These are phyloP conservation scores for Drosophila seguyi DNA, from an alignment of 1,140 invertebrate genomes.

Conservation along the genomic window DNA sequence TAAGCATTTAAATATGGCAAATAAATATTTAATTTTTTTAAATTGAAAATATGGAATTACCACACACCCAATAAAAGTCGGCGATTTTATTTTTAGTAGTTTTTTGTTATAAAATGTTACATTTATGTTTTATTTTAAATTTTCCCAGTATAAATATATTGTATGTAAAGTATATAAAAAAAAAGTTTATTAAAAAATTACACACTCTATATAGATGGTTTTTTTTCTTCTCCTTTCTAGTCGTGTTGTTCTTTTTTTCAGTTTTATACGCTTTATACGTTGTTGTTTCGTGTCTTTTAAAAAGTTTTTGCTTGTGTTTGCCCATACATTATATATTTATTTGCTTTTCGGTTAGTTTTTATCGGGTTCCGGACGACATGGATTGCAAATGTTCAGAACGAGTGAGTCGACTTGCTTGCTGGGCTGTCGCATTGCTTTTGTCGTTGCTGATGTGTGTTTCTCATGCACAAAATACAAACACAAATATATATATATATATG, in stretches of 20 bases:
- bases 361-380: slow-evolving; percentile 5
- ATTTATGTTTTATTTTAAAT: slow-evolving; percentile 75
- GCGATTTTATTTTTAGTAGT: slow-evolving; percentile 10
- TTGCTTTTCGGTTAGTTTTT: slow-evolving; percentile 12
- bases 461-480: slow-evolving; percentile 19
- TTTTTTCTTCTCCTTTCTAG: slow-evolving; percentile 25
- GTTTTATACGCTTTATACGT: slow-evolving; percentile 52
- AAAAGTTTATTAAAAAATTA: slow-evolving; percentile 83
- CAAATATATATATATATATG: slow-evolving; percentile 20
- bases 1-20: background rate
- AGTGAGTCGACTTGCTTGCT: background rate
- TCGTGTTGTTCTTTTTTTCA: slow-evolving; percentile 41
- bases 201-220: slow-evolving; percentile 61
- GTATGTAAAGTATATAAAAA: slow-evolving; percentile 83
- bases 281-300: slow-evolving; percentile 47
- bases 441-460: background rate
- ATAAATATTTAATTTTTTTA: background rate
- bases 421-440: slow-evolving; percentile 32
- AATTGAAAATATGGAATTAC: background rate
- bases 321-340: slow-evolving; percentile 25
- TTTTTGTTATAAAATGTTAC: slow-evolving; percentile 82
- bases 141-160: slow-evolving; percentile 82
- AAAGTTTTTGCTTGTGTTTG: slow-evolving; percentile 29
- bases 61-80: background rate
- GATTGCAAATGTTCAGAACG: slow-evolving; percentile 18